These are phyloP conservation scores for Cacatua alba DNA, from an alignment of 2,113 vertebrate species.

Conservation along the genomic window DNA sequence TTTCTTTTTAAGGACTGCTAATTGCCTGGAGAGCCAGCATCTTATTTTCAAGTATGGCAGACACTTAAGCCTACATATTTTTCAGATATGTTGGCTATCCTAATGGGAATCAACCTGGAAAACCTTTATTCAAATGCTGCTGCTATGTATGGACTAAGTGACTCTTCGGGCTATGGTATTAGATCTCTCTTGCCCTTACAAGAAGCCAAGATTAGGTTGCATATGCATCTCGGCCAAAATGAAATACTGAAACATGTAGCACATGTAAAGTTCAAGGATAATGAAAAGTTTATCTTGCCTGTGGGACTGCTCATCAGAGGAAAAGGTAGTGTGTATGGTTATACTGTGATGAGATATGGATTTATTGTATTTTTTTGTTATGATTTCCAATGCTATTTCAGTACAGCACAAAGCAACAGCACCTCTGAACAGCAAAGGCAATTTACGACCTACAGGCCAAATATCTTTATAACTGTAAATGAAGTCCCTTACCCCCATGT, in stretches of 20 bases:
- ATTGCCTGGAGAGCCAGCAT: not conserved
- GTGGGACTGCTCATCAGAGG: not conserved
- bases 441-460: not conserved
- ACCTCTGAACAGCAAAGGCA: not conserved
- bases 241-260: not conserved
- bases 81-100: too few relatives aligned
- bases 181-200: not conserved
- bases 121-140: not conserved
- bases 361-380: not conserved
- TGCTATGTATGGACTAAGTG: accelerated
- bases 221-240: accelerated
- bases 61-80: not conserved
- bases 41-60: not conserved
- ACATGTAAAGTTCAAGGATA: not conserved
- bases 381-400: not conserved
- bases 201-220: not conserved
- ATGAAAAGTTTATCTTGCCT: not conserved
- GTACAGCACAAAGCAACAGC: not conserved
- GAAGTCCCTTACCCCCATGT: not conserved
- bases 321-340: not conserved
- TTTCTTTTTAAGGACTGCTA: not conserved
- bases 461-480: not conserved
- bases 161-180: accelerated
- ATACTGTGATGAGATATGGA: not conserved
- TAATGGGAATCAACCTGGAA: accelerated